Base-by-base conservation (phyloP, 2,113 vertebrate genomes). In the Colinus virginianus region DNA sequence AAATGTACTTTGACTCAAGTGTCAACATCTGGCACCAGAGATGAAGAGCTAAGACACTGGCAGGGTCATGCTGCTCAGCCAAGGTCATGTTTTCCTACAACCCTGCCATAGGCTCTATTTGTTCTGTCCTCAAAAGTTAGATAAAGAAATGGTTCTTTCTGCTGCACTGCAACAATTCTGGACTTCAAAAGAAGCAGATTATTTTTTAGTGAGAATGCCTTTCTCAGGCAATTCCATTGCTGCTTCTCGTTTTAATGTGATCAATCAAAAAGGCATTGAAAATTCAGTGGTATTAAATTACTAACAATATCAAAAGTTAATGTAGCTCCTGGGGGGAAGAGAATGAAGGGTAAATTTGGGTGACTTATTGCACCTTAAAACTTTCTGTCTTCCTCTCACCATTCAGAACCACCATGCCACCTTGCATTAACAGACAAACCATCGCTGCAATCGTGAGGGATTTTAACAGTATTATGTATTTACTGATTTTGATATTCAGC, bases 81-180 rank as follows among this genome's bases (percentile, higher is more conserved):
- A 95, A 95, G 87, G 93, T 74, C 59, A 78, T 96, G 84, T 96
- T 92, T 97, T 94, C 90, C 61, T 87, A 92, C 21, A 83, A 89
- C 64, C 69, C 77, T 90, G 74, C 92, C 86, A 96, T 72, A 86
- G 74, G 70, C 64, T 94, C 61, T 96, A 58, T 97, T 97, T 97
- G 94, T 91, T 96, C 84, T 95, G 84, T 93, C 88, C 90, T 90
- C 48, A 84, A 88, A 86, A 95, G 32, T 76, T 58, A 87, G 95
- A 96, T 97, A 95, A 95, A 88, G 87, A 66, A 89, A 90, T 13
- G 7, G 26, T 9, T 86, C 0, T 94, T 96, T 95, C 84, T 64
- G 77, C 71, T 75, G 88, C 43, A 72, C 30, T 79, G 88, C 76
- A 93, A 77, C 90, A 95, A 89, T 67, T 84, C 85, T 69, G 20